Evolutionary conservation across 2,888 invertebrate species (phyloP), one percentile per base, ranked within the genome.

Genomic region (Agriopis marginaria): DNA sequence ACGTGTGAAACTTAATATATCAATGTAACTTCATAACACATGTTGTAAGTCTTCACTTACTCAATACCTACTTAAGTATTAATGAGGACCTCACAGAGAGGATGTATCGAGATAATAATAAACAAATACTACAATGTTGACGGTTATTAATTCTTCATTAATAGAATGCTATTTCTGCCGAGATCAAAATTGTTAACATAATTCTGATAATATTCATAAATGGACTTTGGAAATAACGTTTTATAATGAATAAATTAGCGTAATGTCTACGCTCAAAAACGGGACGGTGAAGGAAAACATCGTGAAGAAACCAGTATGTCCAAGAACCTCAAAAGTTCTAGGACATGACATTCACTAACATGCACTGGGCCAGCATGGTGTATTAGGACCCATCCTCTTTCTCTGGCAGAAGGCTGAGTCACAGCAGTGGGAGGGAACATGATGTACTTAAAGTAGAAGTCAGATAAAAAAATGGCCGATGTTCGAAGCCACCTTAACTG

Each of bases 11-110:
- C 56, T 44, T 44, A 17, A 42, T 17, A 56, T 42, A 42, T 12
- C n/a, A n/a, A 23, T 32, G 32, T 32, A 32, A 32, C 32, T 32
- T 5, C 32, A 32, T 32, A 5, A 32, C 32, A 32, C 14, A 56
- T 17, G 5, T 56, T 56, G 55, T 17, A 55, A 56, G 9, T 11
- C 11, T 23, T 7, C 7, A 45, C 45, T 58, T 58, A 17, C 17
- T 12, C 42, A 55, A 56, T 14, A 17, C 10, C 17, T 23, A 32
- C 11, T 23, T 14, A 14, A 10, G 12, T 54, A 32, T 54, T 12
- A 32, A 17, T 17, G 45, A 12, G 23, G 67, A 67, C 67, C 67
- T 58, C 67, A 50, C 67, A 68, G 40, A 39, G 51, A 8, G 17
- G 47, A 23, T 54, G 14, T 32, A 23, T 59, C 39, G 5, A 53